A percentile compares a stretch with the other conserved stretches of the same genome.
phyloP scores from a whole-genome alignment of 1,140 invertebrate species.

The Orussus abietinus region DNA sequence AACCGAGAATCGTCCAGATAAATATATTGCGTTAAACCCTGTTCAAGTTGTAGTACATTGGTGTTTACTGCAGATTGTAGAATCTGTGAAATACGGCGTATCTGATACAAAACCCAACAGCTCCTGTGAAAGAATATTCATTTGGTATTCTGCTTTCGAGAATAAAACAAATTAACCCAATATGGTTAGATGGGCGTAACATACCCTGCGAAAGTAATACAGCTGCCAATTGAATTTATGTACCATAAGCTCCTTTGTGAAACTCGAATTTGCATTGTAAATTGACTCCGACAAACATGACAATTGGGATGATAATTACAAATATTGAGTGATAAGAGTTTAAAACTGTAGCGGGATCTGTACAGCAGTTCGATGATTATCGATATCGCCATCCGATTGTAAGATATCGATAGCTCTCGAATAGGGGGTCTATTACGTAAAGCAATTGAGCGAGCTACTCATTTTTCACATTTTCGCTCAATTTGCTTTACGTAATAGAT shows the following conservation, averaged over 20 bases:
- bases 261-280: not conserved
- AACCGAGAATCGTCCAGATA: constrained; percentile 48
- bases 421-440: too few species aligned
- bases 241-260: not conserved
- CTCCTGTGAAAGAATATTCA: constrained; percentile 28
- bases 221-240: constrained; percentile 35
- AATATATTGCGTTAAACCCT: constrained; percentile 44
- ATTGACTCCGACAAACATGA: too few species aligned
- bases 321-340: too few species aligned
- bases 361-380: too few species aligned
- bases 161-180: constrained; percentile 9
- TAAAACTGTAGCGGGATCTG: too few species aligned
- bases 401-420: too few species aligned
- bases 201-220: constrained; percentile 38
- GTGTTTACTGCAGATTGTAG: constrained; percentile 34
- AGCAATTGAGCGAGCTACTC: too few species aligned
- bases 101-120: constrained; percentile 44
- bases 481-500: too few species aligned
- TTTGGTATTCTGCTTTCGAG: not conserved
- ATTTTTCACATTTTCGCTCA: too few species aligned
- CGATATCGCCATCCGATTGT: too few species aligned
- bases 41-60: constrained; percentile 40
- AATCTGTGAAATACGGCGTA: constrained; percentile 36
- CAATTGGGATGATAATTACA: too few species aligned
- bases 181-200: constrained; percentile 10